Evolutionary conservation across 2,888 invertebrate species (phyloP), one percentile per base, ranked within the genome.

Genomic region (Xestobium rufovillosum): DNA sequence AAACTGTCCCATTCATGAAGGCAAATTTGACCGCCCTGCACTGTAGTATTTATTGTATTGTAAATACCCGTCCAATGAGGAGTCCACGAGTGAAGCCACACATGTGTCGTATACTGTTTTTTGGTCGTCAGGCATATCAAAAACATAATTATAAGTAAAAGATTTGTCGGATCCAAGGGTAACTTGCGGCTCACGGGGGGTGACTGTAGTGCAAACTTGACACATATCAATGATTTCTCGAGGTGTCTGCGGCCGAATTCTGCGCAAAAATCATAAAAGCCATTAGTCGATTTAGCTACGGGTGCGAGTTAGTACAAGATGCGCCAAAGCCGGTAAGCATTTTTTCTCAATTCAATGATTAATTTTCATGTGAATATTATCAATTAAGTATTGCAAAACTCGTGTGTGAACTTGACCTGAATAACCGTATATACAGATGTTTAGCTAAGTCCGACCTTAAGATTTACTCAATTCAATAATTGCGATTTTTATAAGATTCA

Each of bases 121-220:
- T 67, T 95, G 97, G 34, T 67, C 66, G 27, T 80, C 72, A 37
- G 70, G 71, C 36, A 80, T 83, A 63, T 95, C 92, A 67, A 90
- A 97, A 29, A 97, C 95, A 65, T 84, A 84, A 69, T 98, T 94
- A 68, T 90, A 98, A 14, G 96, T 96, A 70, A 95, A 96, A 30
- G 89, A 85, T 58, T 94, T 89, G 67, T 95, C 94, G 25, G 85
- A 80, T 36, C 95, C 95, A 27, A 97, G 74, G 47, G 88, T 81
- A 23, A 97, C 83, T 61, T 92, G 92, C 0, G 91, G 92, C 55
- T 94, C 92, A 26, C 83, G 86, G 1, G 86, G 83, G 12, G 86
- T 80, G 13, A 95, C 92, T 37, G 81, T 76, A 0, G 94, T 94
- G 66, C 95, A 96, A 38, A 91, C 75, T 41, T 90, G 83, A 63